A percentile compares a stretch with the other conserved stretches of the same genome.
These are phyloP conservation scores for Cryptotermes secundus DNA, from an alignment of 1,140 invertebrate species.

Conservation along the genomic window DNA sequence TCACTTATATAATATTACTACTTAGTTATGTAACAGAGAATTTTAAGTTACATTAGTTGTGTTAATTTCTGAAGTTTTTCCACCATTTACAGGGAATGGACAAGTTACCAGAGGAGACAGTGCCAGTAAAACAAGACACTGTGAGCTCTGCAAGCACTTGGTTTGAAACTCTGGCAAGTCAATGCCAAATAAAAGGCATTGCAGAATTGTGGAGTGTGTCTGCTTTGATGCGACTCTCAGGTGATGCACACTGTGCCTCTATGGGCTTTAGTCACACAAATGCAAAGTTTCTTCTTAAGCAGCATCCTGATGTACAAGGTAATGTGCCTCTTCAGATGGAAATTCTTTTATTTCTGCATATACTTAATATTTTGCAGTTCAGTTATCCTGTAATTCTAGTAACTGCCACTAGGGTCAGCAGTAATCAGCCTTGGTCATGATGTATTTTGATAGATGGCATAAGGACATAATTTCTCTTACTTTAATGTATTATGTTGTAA, in stretches of 20 bases:
- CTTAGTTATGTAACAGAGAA: no score
- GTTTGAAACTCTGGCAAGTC: constrained; percentile 51
- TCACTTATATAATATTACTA: no score
- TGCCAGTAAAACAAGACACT: background rate
- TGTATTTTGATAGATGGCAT: no score
- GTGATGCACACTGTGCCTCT: constrained; percentile 48
- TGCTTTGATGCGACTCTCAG: constrained; percentile 49
- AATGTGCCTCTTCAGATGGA: constrained; percentile 16
- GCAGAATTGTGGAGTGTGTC: constrained; percentile 62
- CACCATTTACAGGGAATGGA: background rate
- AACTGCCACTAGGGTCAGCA: no score
- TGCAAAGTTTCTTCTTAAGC: constrained; percentile 55
- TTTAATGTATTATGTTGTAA: no score
- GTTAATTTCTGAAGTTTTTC: no score
- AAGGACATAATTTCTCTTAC: no score
- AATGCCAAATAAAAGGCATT: constrained; percentile 54
- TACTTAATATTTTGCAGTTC: no score
- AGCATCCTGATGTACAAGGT: constrained; percentile 58
- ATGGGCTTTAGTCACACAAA: constrained; percentile 62
- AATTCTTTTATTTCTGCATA: no score
- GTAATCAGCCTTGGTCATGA: no score
- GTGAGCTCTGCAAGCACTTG: background rate
- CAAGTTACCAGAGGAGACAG: background rate
- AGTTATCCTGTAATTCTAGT: no score
- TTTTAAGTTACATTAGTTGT: no score